These are phyloP conservation scores for Lipotes vexillifer DNA, from an alignment of 2,113 vertebrate genomes.

Conservation along the genomic window DNA sequence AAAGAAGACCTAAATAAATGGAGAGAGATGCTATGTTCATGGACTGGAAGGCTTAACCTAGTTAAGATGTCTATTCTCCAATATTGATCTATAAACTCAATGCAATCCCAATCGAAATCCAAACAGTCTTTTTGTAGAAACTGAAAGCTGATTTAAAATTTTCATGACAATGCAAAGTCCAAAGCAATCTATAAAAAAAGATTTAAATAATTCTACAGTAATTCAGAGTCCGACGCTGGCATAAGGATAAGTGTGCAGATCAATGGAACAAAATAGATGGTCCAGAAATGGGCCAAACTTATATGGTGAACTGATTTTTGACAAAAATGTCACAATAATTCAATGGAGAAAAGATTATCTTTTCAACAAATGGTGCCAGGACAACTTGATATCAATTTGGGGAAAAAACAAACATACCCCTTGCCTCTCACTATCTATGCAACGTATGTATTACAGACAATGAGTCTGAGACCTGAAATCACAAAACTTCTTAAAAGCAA, in stretches of 20 bases:
- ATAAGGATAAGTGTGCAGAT: not conserved
- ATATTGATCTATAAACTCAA: not conserved
- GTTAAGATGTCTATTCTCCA: not conserved
- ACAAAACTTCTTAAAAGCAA: not conserved
- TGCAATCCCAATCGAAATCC: not conserved
- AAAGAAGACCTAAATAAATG: not conserved
- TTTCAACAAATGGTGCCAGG: not conserved
- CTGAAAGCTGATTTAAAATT: not conserved
- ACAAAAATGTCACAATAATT: not conserved
- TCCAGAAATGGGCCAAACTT: not conserved
- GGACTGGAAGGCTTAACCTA: not conserved
- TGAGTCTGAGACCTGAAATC: not conserved
- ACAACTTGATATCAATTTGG: not conserved
- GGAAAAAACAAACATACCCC: not conserved
- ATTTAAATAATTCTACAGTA: not conserved
- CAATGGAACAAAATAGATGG: not conserved
- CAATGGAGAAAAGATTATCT: not conserved
- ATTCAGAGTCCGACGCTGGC: not conserved
- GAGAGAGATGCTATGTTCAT: not conserved
- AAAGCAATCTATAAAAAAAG: not conserved
- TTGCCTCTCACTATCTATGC: not conserved
- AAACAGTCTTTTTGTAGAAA: not conserved
- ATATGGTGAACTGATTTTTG: not conserved
- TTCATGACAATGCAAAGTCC: not conserved
- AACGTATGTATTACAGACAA: not conserved